Percentiles rank a stretch among this genome's conserved stretches.
Evolutionary conservation across 2,113 vertebrate species (phyloP).

Genomic region (Cochlearius cochlearius): DNA sequence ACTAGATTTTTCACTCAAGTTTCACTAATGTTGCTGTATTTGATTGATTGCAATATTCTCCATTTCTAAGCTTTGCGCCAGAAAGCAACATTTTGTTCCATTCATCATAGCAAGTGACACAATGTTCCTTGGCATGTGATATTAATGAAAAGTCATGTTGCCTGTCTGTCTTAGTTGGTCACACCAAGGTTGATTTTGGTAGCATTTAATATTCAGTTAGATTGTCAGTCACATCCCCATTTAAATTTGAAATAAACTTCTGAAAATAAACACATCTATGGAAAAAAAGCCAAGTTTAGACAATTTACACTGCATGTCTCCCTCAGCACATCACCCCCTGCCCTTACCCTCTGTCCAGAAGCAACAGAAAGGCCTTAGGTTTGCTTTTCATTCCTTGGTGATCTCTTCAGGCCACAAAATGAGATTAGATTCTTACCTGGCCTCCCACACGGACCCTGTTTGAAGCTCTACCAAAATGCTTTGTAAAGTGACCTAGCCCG

Average conservation of each 20-base stretch:
- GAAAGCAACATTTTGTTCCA: conserved; percentile 63
- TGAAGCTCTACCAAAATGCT: conserved; percentile 63
- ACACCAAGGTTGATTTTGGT: conserved; percentile 7
- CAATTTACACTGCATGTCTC: neutral
- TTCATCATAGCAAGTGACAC: conserved; percentile 52
- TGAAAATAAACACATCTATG: neutral
- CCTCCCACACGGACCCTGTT: conserved; percentile 20
- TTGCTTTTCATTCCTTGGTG: neutral
- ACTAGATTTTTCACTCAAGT: conserved; percentile 7
- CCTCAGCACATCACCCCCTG: neutral
- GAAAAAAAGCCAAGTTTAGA: neutral
- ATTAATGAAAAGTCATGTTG: conserved; percentile 61
- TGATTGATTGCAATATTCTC: conserved; percentile 61
- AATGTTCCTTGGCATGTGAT: conserved; percentile 41
- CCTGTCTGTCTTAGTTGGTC: conserved; percentile 27
- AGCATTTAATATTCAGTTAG: conserved; percentile 4
- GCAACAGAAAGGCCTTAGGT: neutral
- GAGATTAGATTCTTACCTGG: conserved; percentile 58
- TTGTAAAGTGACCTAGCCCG: neutral
- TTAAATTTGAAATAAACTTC: conserved; percentile 1
- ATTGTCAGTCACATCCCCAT: neutral
- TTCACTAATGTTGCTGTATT: conserved; percentile 41
- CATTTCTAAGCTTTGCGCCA: conserved; percentile 58
- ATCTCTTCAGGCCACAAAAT: neutral
- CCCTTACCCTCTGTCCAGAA: neutral